phyloP scores from a whole-genome alignment of 1,140 invertebrate genomes.

The Euwallacea similis region DNA sequence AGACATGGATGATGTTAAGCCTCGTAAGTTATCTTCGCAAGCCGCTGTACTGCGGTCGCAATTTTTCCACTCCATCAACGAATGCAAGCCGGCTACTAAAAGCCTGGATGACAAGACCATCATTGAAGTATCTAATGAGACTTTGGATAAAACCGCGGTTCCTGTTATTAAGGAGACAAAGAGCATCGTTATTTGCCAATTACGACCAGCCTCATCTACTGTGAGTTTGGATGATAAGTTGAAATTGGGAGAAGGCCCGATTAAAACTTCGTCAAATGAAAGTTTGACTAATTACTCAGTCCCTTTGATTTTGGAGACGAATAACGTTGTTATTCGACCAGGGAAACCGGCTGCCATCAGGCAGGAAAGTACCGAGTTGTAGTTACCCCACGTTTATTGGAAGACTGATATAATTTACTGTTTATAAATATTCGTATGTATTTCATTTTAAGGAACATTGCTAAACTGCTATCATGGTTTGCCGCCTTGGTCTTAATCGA shows the following conservation, averaged over 20 bases:
- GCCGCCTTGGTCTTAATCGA: too few relatives aligned
- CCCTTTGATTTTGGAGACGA: slow-evolving; percentile 18
- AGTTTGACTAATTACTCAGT: slow-evolving; percentile 27
- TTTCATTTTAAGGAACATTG: too few relatives aligned
- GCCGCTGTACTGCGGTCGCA: slow-evolving; percentile 48
- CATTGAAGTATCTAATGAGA: slow-evolving; percentile 51
- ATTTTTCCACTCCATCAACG: slow-evolving; percentile 49
- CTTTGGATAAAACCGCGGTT: slow-evolving; percentile 44
- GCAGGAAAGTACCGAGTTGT: slow-evolving; percentile 23
- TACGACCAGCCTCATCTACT: slow-evolving; percentile 31
- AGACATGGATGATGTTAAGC: slow-evolving; percentile 47
- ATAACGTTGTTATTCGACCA: slow-evolving; percentile 23
- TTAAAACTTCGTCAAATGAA: slow-evolving; percentile 13
- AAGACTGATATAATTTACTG: slow-evolving; percentile 33
- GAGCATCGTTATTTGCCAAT: slow-evolving; percentile 34
- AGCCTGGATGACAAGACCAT: slow-evolving; percentile 50
- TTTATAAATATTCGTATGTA: slow-evolving; percentile 29
- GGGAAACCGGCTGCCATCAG: slow-evolving; percentile 7
- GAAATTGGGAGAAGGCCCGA: slow-evolving; percentile 9
- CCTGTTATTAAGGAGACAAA: slow-evolving; percentile 32
- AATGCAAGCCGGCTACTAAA: slow-evolving; percentile 44
- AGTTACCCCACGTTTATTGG: slow-evolving; percentile 23
- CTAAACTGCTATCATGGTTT: too few relatives aligned
- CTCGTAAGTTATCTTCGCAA: slow-evolving; percentile 46
- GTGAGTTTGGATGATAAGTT: slow-evolving; percentile 25